These are phyloP conservation scores for Saccopteryx bilineata DNA, from an alignment of 2,113 vertebrate species.

Conservation along the genomic window DNA sequence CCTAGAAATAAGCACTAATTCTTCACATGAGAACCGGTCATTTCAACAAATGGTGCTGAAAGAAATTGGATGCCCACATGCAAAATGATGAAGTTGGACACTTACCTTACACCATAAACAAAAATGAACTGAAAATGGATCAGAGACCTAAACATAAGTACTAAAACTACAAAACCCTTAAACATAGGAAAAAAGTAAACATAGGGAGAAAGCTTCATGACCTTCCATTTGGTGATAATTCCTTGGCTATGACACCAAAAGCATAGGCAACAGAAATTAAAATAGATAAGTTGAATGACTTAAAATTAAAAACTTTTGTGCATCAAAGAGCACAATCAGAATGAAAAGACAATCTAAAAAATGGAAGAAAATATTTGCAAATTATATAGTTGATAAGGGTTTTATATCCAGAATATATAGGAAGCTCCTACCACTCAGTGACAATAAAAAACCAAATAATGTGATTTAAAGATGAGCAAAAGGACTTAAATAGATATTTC, in stretches of 20 bases:
- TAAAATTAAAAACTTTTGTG: not conserved
- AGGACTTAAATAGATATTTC: not conserved
- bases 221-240: not conserved
- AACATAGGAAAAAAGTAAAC: not conserved
- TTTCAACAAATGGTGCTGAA: too few relatives aligned
- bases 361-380: slow-evolving; percentile 12
- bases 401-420: slow-evolving; percentile 21
- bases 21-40: not conserved
- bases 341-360: not conserved
- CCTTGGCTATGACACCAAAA: slow-evolving; percentile 6
- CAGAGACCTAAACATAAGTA: not conserved
- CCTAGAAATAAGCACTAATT: not conserved
- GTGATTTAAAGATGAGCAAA: not conserved
- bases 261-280: not conserved
- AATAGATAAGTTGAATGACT: not conserved
- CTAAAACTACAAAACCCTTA: not conserved
- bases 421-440: not conserved
- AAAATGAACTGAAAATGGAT: not conserved
- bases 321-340: not conserved
- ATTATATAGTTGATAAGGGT: not conserved
- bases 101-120: not conserved
- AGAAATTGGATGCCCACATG: too few relatives aligned
- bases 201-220: not conserved
- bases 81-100: not conserved
- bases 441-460: not conserved